Base-by-base conservation (phyloP, 2,797 vertebrate species). In the Pygocentrus nattereri region DNA sequence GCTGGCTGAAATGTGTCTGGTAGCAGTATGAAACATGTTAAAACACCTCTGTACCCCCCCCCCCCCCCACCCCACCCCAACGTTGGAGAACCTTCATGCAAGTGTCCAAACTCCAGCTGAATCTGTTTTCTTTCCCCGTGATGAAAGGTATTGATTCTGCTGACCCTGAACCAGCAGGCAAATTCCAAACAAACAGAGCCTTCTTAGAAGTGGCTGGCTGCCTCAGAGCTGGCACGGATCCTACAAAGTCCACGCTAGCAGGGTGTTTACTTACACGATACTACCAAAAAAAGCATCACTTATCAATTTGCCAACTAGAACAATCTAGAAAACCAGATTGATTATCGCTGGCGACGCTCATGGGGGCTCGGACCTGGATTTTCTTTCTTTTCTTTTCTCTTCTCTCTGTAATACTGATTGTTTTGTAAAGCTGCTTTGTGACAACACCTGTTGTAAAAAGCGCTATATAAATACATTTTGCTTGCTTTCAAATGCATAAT, bases 141-240 rank as follows among this genome's bases (percentile, higher is more conserved):
- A 90, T 87, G 87, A 92, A 94, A 93, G 82, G 8, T 83, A 93
- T 93, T 67, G 92, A 94, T 91, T 87, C 84, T 71, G 56, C 61
- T 13, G 89, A 83, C 89, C 87, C 89, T 92, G 90, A 93, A 91
- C 91, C 79, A 61, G 0, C 69, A 82, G 84, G 85, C 84, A 86
- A 41, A 67, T 23, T 86, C 88, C 85, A 79, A 83, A 84, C 74
- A 79, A 90, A 87, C 89, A 94, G 49, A 23, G 81, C 78, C 74
- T 89, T 90, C 81, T 85, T 81, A 49, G 75, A 78, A 84, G 69
- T 79, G 21, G 41, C 25, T 47, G 80, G 49, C 68, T 52, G 47
- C 71, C 52, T 31, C 25, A 18, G 23, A 7, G 67, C 41, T n/a
- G 25, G 25, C 19, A 65, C 15, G n/a, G 50, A 91, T 92, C 89